A percentile compares a stretch with the other conserved stretches of the same genome.
Conservation (phyloP, 2,797 vertebrate genomes). For the Odontamblyopus lacepedii region DNA sequence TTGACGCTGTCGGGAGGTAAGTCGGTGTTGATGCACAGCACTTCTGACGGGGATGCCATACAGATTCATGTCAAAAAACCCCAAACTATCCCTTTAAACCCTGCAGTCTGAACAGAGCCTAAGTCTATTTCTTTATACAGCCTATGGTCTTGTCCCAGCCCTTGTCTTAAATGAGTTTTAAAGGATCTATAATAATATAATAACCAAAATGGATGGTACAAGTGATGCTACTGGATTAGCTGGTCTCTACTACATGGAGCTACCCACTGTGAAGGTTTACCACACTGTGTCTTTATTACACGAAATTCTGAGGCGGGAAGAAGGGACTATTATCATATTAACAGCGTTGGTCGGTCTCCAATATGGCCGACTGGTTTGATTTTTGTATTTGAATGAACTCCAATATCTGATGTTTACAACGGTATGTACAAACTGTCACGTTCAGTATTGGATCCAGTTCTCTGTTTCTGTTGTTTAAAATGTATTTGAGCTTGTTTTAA, state of each 20-base stretch:
- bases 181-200: no score
- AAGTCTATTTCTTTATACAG: no score
- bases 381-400: not conserved
- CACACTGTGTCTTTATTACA: constrained; percentile 4
- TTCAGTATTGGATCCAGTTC: not conserved
- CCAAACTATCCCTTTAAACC: no score
- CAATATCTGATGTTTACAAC: constrained; percentile 2
- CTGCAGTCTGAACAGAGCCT: no score
- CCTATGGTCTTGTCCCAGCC: no score
- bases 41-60: no score
- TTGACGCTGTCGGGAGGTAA: no score
- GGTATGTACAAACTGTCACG: not conserved
- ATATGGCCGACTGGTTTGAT: not conserved
- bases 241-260: not conserved
- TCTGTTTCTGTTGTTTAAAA: not conserved
- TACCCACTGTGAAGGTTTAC: not conserved
- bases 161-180: not conserved
- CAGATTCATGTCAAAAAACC: no score
- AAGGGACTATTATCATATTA: not conserved
- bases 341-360: not conserved
- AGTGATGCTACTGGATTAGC: not conserved
- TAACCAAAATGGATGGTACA: not conserved
- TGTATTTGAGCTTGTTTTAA: constrained; percentile 2
- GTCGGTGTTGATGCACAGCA: no score
- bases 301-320: not conserved